These are phyloP conservation scores for Syngnathus acus DNA, from an alignment of 2,797 vertebrate species.

Conservation along the genomic window DNA sequence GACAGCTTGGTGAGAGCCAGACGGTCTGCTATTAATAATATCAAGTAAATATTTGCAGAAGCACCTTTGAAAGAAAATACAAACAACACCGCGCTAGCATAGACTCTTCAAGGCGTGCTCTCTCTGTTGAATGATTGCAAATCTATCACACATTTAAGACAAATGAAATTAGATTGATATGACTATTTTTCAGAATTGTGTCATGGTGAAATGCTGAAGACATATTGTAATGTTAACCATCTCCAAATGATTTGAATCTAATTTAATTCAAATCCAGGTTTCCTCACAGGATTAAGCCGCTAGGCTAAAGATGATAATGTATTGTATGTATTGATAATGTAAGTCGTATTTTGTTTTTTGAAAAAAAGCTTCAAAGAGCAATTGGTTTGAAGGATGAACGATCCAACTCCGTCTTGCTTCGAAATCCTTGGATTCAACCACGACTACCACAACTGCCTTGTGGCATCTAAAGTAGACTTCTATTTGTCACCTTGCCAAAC, in stretches of 20 bases:
- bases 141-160: not conserved
- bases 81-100: too few species aligned
- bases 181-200: not conserved
- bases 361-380: not conserved
- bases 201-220: too few species aligned
- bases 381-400: not conserved
- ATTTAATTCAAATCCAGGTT: too few species aligned
- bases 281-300: not conserved
- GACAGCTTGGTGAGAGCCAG: slow-evolving; percentile 16
- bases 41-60: slow-evolving; percentile 7
- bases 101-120: not conserved
- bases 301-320: not conserved
- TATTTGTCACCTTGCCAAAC: slow-evolving; percentile 29
- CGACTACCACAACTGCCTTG: not conserved
- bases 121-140: not conserved
- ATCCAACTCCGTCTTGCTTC: not conserved
- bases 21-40: slow-evolving; percentile 8
- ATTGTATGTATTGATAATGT: too few species aligned
- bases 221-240: too few species aligned
- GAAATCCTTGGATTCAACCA: not conserved
- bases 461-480: slow-evolving; percentile 10
- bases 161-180: not conserved
- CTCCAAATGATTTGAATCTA: too few species aligned
- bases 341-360: not conserved
- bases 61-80: not conserved